phyloP scores from a whole-genome alignment of 1,140 invertebrate genomes.

The Maconellicoccus hirsutus region DNA sequence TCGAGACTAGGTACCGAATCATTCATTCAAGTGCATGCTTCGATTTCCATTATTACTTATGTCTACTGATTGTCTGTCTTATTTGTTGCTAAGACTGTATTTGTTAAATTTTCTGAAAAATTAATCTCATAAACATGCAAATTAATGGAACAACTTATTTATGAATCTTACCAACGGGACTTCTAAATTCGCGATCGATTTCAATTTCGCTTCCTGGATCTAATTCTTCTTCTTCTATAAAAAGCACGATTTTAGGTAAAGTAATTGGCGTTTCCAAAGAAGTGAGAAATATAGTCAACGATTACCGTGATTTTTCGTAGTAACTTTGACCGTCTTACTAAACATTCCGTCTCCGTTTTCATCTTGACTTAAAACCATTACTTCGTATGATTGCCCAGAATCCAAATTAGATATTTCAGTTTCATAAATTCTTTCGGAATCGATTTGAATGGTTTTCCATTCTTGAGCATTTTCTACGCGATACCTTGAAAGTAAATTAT shows the following conservation, averaged over 20 bases:
- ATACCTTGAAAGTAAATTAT: conserved; percentile 37
- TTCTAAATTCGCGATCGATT: neutral
- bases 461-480: conserved; percentile 53
- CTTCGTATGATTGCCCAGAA: conserved; percentile 71
- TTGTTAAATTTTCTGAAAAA: neutral
- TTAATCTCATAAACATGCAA: neutral
- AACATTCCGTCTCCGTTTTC: conserved; percentile 77
- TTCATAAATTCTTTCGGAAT: conserved; percentile 53
- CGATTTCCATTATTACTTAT: neutral
- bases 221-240: neutral
- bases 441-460: conserved; percentile 61
- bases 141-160: neutral
- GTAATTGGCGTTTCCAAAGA: too few relatives aligned
- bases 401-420: conserved; percentile 65
- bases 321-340: conserved; percentile 66
- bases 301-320: conserved; percentile 47
- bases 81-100: neutral
- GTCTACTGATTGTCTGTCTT: neutral
- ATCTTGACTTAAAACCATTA: conserved; percentile 82
- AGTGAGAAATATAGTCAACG: neutral
- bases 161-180: conserved; percentile 12
- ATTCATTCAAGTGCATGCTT: neutral
- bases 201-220: neutral
- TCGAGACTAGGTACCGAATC: too few relatives aligned
- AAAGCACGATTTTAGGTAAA: too few relatives aligned